Conservation (phyloP, 2,113 vertebrate species). For the Cyphomyrus discorhynchus region DNA sequence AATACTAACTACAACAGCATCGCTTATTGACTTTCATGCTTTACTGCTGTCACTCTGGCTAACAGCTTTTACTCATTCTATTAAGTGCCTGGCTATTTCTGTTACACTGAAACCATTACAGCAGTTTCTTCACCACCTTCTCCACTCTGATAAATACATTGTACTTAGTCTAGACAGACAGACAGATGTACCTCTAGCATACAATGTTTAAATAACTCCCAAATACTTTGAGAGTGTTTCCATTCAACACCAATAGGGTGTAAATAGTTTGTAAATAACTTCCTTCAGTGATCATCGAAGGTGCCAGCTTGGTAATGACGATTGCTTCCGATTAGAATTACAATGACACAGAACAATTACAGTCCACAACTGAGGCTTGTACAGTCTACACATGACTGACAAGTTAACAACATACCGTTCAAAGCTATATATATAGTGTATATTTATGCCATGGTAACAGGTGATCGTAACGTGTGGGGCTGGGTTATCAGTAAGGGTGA, state of each 20-base stretch:
- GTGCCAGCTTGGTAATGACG: neutral
- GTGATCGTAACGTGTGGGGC: neutral
- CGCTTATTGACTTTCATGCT: neutral
- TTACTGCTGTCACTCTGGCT: neutral
- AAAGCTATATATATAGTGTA: neutral
- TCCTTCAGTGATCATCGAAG: neutral
- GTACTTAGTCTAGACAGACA: neutral
- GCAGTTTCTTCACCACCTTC: neutral
- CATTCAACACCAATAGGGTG: neutral
- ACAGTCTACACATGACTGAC: neutral
- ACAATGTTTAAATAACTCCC: neutral
- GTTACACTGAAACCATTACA: neutral
- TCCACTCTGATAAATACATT: neutral
- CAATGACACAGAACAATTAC: neutral
- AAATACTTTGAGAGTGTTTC: neutral
- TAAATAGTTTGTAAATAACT: neutral
- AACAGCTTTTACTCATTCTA: neutral
- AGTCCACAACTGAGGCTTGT: neutral
- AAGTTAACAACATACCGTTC: neutral
- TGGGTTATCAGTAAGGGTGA: neutral
- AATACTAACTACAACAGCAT: neutral
- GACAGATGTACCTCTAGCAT: neutral
- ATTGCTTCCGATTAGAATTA: neutral
- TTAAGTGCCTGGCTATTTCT: neutral
- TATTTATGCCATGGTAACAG: neutral